Evolutionary conservation across 2,888 invertebrate genomes (phyloP).

Genomic region (Hirtodrosophila trivittata): DNA sequence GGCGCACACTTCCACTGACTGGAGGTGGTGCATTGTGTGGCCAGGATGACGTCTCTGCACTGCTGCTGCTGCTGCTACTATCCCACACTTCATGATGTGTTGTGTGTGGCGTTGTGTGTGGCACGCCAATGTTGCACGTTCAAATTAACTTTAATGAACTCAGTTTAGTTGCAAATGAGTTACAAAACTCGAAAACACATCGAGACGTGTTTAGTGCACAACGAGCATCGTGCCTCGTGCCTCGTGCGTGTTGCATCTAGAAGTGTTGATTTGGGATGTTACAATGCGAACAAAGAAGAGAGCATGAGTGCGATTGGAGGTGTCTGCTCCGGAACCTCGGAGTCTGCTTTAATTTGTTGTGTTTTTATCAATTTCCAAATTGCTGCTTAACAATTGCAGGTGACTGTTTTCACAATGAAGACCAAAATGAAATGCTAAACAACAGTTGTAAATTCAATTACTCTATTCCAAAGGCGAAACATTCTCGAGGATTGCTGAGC

Average conservation of each 20-base stretch:
- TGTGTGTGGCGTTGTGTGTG: slow-evolving; percentile 39
- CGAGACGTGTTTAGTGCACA: slow-evolving; percentile 73
- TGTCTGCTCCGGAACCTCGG: background rate
- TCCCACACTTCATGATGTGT: no score
- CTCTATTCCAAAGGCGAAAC: no score
- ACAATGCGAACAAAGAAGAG: background rate
- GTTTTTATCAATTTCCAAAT: slow-evolving; percentile 17
- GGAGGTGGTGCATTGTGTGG: slow-evolving; percentile 41
- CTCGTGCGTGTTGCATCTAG: slow-evolving; percentile 22
- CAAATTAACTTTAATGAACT: slow-evolving; percentile 79
- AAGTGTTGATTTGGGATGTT: slow-evolving; percentile 2
- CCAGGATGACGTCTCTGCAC: slow-evolving; percentile 6
- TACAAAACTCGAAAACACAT: slow-evolving; percentile 79
- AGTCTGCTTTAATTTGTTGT: slow-evolving; percentile 35
- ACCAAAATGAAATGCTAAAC: no score
- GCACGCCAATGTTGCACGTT: slow-evolving; percentile 76
- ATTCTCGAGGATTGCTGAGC: no score
- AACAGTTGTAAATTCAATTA: no score
- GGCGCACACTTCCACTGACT: slow-evolving; percentile 2
- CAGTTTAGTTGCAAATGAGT: slow-evolving; percentile 79
- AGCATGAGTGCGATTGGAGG: background rate
- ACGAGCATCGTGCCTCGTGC: slow-evolving; percentile 23
- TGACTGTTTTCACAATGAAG: background rate
- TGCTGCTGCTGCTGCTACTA: no score
- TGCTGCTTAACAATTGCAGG: slow-evolving; percentile 3